Base-by-base conservation (phyloP, 1,140 invertebrate genomes). In the Nylanderia fulva region DNA sequence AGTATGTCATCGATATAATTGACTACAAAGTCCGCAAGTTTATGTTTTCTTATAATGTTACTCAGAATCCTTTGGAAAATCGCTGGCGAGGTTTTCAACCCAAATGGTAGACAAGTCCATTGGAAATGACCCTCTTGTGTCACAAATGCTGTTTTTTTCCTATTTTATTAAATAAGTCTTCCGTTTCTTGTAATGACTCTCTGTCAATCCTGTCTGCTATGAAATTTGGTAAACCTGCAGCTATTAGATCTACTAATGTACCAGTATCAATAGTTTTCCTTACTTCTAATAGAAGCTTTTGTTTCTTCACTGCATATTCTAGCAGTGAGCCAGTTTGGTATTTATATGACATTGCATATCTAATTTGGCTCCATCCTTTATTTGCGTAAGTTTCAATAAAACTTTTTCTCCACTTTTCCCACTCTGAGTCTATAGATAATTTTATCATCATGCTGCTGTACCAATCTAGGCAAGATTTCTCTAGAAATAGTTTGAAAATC, bases 121-220 rank as follows among this genome's bases (percentile, higher is more conserved):
- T 79, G 75, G 15, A 48, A 76, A 11, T 79, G 75, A 0, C 36
- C 75, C 4, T 79, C 61, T 42, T 64, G 75, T 9, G 75, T 79
- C 1, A 79, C 75, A 54, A 79, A 79, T 54, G 24, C 75, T n/a
- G 75, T 79, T 56, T 79, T 79, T 29, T 66, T 6, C 21, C 29
- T 64, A 21, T 79, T n/a, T n/a, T n/a, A n/a, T n/a, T n/a, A n/a
- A n/a, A n/a, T n/a, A n/a, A n/a, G n/a, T 56, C 24, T 56, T 24
- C 52, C 52, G 9, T 56, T 56, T 21, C 2, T 56, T 56, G 3
- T 8, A 56, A 21, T 21, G 21, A 24, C 9, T 8, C 9, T 21
- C 6, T 0, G 54, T 9, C 0, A 21, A 0, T 56, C 24, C 21
- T 24, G 24, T 24, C 21, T 1, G 21, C 7, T 0, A 56, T 7